Percentiles rank a stretch among this genome's conserved stretches.
Conservation (phyloP, 2,888 invertebrate genomes). For the Caenorhabditis virilis region DNA sequence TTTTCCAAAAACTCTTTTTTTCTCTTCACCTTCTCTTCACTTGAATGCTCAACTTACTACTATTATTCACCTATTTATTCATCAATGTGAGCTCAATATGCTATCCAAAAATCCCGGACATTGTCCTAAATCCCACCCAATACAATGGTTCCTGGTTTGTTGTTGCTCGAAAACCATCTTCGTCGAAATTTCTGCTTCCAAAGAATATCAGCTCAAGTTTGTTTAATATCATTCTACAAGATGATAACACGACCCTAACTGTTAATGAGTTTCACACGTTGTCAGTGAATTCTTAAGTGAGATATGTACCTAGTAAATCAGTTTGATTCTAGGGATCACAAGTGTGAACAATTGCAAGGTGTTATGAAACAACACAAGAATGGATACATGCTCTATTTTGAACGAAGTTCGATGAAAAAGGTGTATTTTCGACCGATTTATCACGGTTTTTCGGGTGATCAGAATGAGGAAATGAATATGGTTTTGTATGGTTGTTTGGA, state of each 20-base stretch:
- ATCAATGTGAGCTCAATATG: slow-evolving; percentile 19
- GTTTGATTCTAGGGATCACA: slow-evolving; percentile 34
- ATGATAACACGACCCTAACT: slow-evolving; percentile 21
- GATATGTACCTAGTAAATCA: no score
- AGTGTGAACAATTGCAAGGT: slow-evolving; percentile 37
- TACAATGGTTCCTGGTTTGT: slow-evolving; percentile 58
- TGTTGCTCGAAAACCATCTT: slow-evolving; percentile 45
- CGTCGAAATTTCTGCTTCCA: slow-evolving; percentile 34
- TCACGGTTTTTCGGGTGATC: slow-evolving; percentile 53
- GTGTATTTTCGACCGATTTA: slow-evolving; percentile 52
- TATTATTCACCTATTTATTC: no score
- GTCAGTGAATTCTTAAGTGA: no score
- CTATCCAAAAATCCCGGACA: slow-evolving; percentile 25
- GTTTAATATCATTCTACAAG: slow-evolving; percentile 31
- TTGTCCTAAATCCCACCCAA: slow-evolving; percentile 31
- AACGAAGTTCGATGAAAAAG: slow-evolving; percentile 13
- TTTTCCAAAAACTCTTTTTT: no score
- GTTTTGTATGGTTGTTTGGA: slow-evolving; percentile 46
- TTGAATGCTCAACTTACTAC: no score
- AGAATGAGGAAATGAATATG: slow-evolving; percentile 59
- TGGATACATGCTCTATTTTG: slow-evolving; percentile 42
- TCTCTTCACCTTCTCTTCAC: no score
- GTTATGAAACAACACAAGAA: slow-evolving; percentile 31
- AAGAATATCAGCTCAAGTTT: slow-evolving; percentile 45
- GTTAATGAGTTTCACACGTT: slow-evolving; percentile 50